Conservation (phyloP, 2,888 invertebrate species). For the Drosophila phalerata region DNA sequence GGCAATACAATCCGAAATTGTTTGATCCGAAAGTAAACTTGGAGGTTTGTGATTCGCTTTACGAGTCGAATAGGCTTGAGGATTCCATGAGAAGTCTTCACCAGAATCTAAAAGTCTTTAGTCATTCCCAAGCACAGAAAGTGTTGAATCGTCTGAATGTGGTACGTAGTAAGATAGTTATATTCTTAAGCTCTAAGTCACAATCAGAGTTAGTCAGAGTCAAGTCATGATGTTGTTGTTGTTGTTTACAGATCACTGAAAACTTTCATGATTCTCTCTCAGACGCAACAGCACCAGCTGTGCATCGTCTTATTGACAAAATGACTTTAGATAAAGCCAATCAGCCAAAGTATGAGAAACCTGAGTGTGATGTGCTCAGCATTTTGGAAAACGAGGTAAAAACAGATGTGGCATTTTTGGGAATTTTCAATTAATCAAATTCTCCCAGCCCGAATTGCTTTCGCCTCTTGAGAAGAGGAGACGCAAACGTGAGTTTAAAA, state of each 20-base stretch:
- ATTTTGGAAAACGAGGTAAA: conserved; percentile 75
- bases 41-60: conserved; percentile 78
- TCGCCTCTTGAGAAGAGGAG: conserved; percentile 79
- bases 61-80: conserved; percentile 81
- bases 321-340: conserved; percentile 49
- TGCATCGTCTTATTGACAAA: conserved; percentile 61
- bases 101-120: conserved; percentile 57
- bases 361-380: conserved; percentile 82
- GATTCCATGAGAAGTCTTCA: conserved; percentile 70
- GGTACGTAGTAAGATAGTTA: conserved; percentile 47
- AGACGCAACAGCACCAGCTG: conserved; percentile 61
- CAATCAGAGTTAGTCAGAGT: no score
- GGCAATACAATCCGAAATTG: neutral
- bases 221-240: no score
- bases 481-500: conserved; percentile 73
- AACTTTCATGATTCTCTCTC: conserved; percentile 76
- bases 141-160: conserved; percentile 69
- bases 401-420: neutral
- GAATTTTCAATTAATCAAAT: neutral
- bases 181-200: neutral
- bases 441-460: conserved; percentile 64
- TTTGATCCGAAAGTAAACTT: conserved; percentile 61
- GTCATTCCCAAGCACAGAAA: conserved; percentile 57
- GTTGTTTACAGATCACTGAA: conserved; percentile 63
- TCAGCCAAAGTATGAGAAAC: conserved; percentile 54